A percentile compares a stretch with the other conserved stretches of the same genome.
Evolutionary conservation across 2,888 invertebrate genomes (phyloP).

Genomic region (Gordius sp.): DNA sequence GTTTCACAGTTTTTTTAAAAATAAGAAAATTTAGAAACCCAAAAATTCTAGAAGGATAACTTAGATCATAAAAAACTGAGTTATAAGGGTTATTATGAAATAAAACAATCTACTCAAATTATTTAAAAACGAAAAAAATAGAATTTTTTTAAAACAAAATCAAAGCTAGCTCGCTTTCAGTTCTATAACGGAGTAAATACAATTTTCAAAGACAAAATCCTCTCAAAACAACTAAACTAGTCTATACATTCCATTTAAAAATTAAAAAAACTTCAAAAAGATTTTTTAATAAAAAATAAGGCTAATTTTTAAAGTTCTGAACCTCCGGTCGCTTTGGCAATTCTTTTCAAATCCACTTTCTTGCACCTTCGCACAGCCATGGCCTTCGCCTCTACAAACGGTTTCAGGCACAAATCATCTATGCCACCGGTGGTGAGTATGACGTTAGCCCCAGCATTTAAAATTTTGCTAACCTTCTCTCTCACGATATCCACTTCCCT

Average conservation of each 20-base stretch:
- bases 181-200: too few relatives aligned
- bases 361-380: slow-evolving; percentile 88
- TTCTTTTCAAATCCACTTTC: slow-evolving; percentile 76
- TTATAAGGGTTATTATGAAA: too few relatives aligned
- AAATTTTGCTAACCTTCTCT: slow-evolving; percentile 76
- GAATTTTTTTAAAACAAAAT: too few relatives aligned
- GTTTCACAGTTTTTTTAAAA: too few relatives aligned
- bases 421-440: slow-evolving; percentile 76
- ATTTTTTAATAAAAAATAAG: slow-evolving; percentile 15
- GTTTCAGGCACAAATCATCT: slow-evolving; percentile 90
- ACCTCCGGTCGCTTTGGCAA: slow-evolving; percentile 83
- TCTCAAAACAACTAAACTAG: slow-evolving; percentile 15
- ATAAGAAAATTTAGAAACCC: too few relatives aligned
- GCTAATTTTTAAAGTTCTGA: slow-evolving; percentile 17
- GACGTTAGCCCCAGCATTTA: slow-evolving; percentile 76
- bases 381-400: slow-evolving; percentile 82
- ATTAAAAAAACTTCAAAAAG: slow-evolving; percentile 16
- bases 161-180: too few relatives aligned
- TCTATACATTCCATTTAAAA: neutral
- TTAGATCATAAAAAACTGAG: too few relatives aligned
- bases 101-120: too few relatives aligned
- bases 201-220: neutral
- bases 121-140: too few relatives aligned
- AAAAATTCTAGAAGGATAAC: too few relatives aligned
- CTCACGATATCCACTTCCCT: slow-evolving; percentile 88